phyloP scores from a whole-genome alignment of 2,888 invertebrate genomes.

The Phalangium opilio region DNA sequence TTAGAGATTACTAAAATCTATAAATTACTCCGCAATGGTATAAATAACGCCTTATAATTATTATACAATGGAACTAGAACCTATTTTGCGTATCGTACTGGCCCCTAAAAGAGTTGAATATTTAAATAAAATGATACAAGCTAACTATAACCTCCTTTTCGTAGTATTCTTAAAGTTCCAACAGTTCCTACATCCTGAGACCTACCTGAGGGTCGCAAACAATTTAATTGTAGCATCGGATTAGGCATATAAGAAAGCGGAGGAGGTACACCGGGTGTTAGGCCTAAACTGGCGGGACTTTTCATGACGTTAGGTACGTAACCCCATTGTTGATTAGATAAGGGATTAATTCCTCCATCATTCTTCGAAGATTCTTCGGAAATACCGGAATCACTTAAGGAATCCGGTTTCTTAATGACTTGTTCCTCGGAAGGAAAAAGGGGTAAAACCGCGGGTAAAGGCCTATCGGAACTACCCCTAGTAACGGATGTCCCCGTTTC shows the following conservation, averaged over 20 bases:
- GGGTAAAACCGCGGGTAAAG: neutral
- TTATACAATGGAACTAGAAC: too few relatives aligned
- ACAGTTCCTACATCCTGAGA: constrained; percentile 13
- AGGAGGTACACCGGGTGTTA: constrained; percentile 13
- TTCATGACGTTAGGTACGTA: constrained; percentile 15
- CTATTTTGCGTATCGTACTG: too few relatives aligned
- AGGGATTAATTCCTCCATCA: too few relatives aligned
- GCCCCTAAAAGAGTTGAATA: too few relatives aligned
- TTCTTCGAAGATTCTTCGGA: neutral
- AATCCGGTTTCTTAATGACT: too few relatives aligned
- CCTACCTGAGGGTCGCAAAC: constrained; percentile 10
- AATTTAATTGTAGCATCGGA: constrained; percentile 14
- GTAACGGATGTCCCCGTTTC: neutral
- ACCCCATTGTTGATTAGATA: constrained; percentile 9
- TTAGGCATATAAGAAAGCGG: constrained; percentile 16
- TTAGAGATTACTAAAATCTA: too few relatives aligned
- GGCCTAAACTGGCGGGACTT: constrained; percentile 12
- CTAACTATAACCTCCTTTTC: constrained; percentile 13
- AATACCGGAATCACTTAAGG: constrained; percentile 5
- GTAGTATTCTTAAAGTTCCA: constrained; percentile 14
- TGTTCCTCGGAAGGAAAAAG: too few relatives aligned
- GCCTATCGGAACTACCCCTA: neutral
- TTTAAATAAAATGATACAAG: too few relatives aligned
- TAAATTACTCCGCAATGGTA: too few relatives aligned
- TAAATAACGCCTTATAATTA: too few relatives aligned